Conservation (phyloP, 2,888 invertebrate genomes). For the Hyppa rectilinea region DNA sequence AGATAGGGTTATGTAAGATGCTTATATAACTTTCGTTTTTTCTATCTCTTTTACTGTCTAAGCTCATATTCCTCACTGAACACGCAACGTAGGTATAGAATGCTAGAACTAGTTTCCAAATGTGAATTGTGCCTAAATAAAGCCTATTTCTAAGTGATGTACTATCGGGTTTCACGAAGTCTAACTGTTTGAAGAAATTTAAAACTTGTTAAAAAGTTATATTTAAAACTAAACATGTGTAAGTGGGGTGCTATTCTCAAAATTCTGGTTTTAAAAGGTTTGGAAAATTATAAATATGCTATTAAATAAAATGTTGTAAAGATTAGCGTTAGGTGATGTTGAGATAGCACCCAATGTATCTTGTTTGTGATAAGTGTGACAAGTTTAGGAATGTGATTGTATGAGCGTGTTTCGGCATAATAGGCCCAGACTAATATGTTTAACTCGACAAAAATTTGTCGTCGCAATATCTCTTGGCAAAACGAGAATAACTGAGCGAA, state of each 20-base stretch:
- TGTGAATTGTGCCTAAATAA: constrained; percentile 89
- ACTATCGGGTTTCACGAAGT: constrained; percentile 67
- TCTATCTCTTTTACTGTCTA: constrained; percentile 15
- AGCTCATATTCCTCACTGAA: constrained; percentile 70
- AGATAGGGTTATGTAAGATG: background rate
- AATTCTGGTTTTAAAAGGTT: constrained; percentile 38
- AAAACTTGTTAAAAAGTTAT: constrained; percentile 62
- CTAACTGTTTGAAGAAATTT: constrained; percentile 62
- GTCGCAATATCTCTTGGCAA: background rate
- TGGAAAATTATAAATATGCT: constrained; percentile 44
- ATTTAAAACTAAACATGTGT: constrained; percentile 53
- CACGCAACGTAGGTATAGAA: constrained; percentile 79
- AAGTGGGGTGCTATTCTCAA: constrained; percentile 65
- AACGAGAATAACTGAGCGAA: background rate
- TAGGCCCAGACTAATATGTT: background rate
- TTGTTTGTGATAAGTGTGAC: constrained; percentile 58
- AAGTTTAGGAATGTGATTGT: constrained; percentile 66
- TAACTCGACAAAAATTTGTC: background rate
- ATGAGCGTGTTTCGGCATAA: constrained; percentile 18
- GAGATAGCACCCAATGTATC: constrained; percentile 59
- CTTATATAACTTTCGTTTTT: constrained; percentile 3
- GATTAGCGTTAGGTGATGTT: constrained; percentile 32
- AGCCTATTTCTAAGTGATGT: constrained; percentile 74
- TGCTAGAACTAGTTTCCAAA: constrained; percentile 86
- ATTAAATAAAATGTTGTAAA: constrained; percentile 32